A percentile compares a stretch with the other conserved stretches of the same genome.
Conservation (phyloP, 1,140 invertebrate genomes). For the Telenomus remus region DNA sequence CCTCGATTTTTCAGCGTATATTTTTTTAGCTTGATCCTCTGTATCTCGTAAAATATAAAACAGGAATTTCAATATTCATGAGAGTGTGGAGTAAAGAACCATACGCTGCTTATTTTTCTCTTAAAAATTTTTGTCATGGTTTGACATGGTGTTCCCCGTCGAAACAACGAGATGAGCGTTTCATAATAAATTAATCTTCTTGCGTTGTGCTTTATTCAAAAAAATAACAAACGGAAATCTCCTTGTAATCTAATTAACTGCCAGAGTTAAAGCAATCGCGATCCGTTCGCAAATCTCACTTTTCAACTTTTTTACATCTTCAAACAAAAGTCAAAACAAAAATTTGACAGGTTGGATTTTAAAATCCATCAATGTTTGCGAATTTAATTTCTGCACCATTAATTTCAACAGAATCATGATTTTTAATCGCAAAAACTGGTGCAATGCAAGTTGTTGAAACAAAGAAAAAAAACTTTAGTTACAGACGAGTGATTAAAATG, state of each 20-base stretch:
- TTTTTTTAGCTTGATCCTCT: slow-evolving; percentile 57
- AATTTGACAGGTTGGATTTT: too few relatives aligned
- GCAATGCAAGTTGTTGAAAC: background rate
- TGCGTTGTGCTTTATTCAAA: slow-evolving; percentile 43
- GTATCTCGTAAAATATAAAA: slow-evolving; percentile 60
- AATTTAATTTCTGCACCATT: too few relatives aligned
- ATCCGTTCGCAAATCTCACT: slow-evolving; percentile 21
- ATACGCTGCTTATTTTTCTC: slow-evolving; percentile 52
- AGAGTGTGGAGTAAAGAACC: slow-evolving; percentile 56
- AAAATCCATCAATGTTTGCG: too few relatives aligned
- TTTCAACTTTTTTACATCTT: too few relatives aligned
- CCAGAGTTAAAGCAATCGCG: slow-evolving; percentile 43
- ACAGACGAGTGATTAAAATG: slow-evolving; percentile 46
- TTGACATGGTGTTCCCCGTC: slow-evolving; percentile 39
- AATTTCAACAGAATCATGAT: too few relatives aligned
- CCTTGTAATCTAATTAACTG: slow-evolving; percentile 43
- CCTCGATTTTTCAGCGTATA: slow-evolving; percentile 59
- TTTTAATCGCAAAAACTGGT: too few relatives aligned
- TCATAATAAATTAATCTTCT: slow-evolving; percentile 52
- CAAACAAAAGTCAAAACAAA: too few relatives aligned
- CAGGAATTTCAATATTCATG: slow-evolving; percentile 60
- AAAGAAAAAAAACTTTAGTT: slow-evolving; percentile 25
- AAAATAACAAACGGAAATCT: slow-evolving; percentile 32
- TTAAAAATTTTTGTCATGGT: slow-evolving; percentile 56
- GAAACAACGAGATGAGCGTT: slow-evolving; percentile 34